Conservation (phyloP, 1,140 invertebrate genomes). For the Ericerus pela region DNA sequence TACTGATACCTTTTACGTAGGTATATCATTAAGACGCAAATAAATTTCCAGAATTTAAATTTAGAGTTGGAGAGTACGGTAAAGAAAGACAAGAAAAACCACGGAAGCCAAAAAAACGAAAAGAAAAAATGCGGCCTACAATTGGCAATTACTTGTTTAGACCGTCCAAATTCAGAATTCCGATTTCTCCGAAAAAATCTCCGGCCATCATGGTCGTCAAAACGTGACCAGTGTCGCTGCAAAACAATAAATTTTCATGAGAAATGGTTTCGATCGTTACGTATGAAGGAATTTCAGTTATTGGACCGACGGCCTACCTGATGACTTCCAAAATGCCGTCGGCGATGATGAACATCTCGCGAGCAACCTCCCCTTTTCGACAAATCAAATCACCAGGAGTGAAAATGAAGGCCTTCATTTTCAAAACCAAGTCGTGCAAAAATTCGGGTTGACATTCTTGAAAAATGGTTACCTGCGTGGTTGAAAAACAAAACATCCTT, state of each 20-base stretch:
- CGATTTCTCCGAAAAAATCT: constrained; percentile 96
- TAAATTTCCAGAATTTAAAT: too few species aligned
- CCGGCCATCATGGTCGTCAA: constrained; percentile 92
- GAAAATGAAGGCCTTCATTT: constrained; percentile 96
- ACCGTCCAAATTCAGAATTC: constrained; percentile 87
- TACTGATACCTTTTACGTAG: too few species aligned
- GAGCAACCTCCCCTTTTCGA: constrained; percentile 80
- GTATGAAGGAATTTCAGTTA: neutral
- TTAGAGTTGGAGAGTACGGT: too few species aligned
- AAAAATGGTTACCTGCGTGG: constrained; percentile 40
- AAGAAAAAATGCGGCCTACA: too few species aligned
- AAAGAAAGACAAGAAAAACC: too few species aligned
- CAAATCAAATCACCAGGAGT: constrained; percentile 93
- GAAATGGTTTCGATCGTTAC: neutral
- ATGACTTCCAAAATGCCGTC: constrained; percentile 92
- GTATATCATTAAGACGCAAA: too few species aligned
- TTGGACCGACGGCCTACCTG: constrained; percentile 32
- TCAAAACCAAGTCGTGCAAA: constrained; percentile 86
- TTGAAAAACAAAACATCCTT: too few species aligned
- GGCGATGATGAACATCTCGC: constrained; percentile 97
- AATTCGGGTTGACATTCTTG: constrained; percentile 96
- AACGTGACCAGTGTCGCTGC: constrained; percentile 77
- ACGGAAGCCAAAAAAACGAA: too few species aligned
- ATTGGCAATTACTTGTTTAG: constrained; percentile 85
- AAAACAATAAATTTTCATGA: constrained; percentile 17